These are phyloP conservation scores for Arge pagana DNA, from an alignment of 2,888 invertebrate species.

Conservation along the genomic window DNA sequence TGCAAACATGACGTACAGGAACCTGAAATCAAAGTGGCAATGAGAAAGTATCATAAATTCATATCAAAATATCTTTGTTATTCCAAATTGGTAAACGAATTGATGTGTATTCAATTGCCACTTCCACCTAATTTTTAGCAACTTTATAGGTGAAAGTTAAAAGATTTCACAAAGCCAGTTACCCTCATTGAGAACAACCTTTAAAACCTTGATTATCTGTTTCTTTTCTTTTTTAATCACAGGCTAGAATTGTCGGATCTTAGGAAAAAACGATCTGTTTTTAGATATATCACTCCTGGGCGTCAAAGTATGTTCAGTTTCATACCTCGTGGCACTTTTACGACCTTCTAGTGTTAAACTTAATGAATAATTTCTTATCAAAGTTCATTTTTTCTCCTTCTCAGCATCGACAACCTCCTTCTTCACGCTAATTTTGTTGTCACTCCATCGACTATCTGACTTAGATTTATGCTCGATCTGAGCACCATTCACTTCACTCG, in stretches of 20 bases:
- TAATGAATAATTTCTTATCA: slow-evolving; percentile 12
- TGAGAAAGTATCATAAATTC: slow-evolving; percentile 14
- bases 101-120: background rate
- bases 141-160: too few relatives aligned
- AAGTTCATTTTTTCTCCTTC: slow-evolving; percentile 45
- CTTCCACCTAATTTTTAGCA: too few relatives aligned
- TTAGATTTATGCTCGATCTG: slow-evolving; percentile 51
- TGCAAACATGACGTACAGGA: too few relatives aligned
- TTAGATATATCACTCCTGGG: background rate
- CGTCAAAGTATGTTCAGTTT: too few relatives aligned
- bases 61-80: slow-evolving; percentile 6
- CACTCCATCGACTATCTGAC: slow-evolving; percentile 54
- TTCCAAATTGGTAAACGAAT: background rate
- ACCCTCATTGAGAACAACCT: background rate
- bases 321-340: too few relatives aligned
- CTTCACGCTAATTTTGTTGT: slow-evolving; percentile 48
- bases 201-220: background rate
- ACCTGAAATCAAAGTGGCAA: slow-evolving; percentile 16
- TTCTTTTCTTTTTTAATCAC: background rate
- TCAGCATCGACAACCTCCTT: slow-evolving; percentile 46
- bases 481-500: slow-evolving; percentile 52
- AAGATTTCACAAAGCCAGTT: background rate
- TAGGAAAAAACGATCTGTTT: background rate
- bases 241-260: too few relatives aligned
- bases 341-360: background rate